Evolutionary conservation across 2,797 vertebrate genomes (phyloP), one percentile per base, ranked within the genome.

Genomic region (Parambassis ranga): DNA sequence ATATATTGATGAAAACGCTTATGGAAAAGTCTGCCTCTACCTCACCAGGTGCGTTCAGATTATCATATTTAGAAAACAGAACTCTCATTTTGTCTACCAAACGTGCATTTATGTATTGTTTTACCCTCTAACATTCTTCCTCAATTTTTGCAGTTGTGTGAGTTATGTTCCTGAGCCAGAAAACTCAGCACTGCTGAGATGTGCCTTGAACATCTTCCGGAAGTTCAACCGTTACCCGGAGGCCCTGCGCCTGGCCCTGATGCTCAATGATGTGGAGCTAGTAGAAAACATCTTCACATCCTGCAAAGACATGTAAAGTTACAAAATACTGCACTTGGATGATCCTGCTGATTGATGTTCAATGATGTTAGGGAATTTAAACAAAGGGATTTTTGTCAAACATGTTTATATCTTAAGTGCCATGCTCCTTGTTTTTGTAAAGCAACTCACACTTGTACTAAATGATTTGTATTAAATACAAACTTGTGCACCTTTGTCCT

Each of bases 261-360:
- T 98, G 92, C 96, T 99, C 56, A 99, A 98, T 5, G 96, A 99
- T 0, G 94, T 98, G 87, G 96, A 98, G 79, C 90, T 98, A 31
- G 97, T 98, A 24, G 98, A 98, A 88, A 96, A 98, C 84, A 99
- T 99, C 87, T 99, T 99, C 82, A 98, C 96, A 27, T 98, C 98
- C 75, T 99, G 98, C 93, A 98, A 98, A 84, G 98, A 99, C 73
- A 96, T 98, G 96, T 98, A 91, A 87, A 95, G 8, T n/a, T 2
- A 13, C 23, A 10, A 27, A 31, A 13, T 6, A 38, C 6, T 10
- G 0, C 13, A 15, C 1, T 1, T 38, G 3, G 3, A 3, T 2
- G 28, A 16, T 1, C 41, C 8, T 23, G 10, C 7, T 28, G 24
- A 5, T 1, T 41, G n/a, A n/a, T n/a, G n/a, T n/a, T n/a, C n/a